These are phyloP conservation scores for Subanguina moxae DNA, from an alignment of 1,140 invertebrate genomes.

Conservation along the genomic window DNA sequence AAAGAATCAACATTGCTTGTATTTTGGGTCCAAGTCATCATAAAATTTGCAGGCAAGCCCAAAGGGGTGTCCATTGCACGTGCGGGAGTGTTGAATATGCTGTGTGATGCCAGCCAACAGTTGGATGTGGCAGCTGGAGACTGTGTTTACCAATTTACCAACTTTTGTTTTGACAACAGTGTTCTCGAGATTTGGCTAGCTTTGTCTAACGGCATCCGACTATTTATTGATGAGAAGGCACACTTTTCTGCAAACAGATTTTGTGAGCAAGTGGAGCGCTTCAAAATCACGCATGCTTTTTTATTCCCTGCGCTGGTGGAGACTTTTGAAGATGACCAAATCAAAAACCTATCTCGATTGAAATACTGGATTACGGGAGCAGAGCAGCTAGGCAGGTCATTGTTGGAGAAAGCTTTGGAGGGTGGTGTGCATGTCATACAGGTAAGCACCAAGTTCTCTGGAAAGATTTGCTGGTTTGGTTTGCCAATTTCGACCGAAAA, in stretches of 20 bases:
- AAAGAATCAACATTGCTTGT: too few relatives aligned
- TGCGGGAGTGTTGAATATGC: slow-evolving; percentile 15
- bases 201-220: slow-evolving; percentile 12
- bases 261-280: slow-evolving; percentile 14
- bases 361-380: slow-evolving; percentile 33
- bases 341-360: slow-evolving; percentile 14
- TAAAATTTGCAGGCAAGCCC: slow-evolving; percentile 19
- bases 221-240: slow-evolving; percentile 30
- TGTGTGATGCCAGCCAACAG: slow-evolving; percentile 19
- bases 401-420: slow-evolving; percentile 22
- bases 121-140: slow-evolving; percentile 10
- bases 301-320: slow-evolving; percentile 31
- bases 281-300: slow-evolving; percentile 33
- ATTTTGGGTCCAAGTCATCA: too few relatives aligned
- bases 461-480: too few relatives aligned
- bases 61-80: slow-evolving; percentile 30
- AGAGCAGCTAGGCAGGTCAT: slow-evolving; percentile 10
- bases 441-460: too few relatives aligned
- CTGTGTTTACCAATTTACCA: slow-evolving; percentile 32
- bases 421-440: slow-evolving; percentile 16
- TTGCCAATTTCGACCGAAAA: too few relatives aligned
- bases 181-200: slow-evolving; percentile 33
- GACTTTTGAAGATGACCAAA: slow-evolving; percentile 29
- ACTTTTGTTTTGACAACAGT: slow-evolving; percentile 36
- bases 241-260: slow-evolving; percentile 18